A percentile compares a stretch with the other conserved stretches of the same genome.
Conservation (phyloP, 2,888 invertebrate genomes). For the Agapetus fuscipes region DNA sequence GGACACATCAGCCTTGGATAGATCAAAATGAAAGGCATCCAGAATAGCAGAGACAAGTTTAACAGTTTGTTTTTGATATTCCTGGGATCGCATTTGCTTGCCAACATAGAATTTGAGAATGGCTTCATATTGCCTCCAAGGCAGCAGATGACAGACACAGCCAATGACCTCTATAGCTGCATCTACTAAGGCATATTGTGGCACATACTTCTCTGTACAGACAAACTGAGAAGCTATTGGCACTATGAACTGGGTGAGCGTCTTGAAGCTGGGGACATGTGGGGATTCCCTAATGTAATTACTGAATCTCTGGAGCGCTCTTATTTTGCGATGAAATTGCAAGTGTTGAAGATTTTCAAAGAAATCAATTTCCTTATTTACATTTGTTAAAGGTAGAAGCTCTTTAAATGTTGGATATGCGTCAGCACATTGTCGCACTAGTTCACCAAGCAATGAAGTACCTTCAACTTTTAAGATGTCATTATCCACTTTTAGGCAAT, state of each 20-base stretch:
- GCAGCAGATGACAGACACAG: constrained; percentile 63
- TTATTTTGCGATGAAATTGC: constrained; percentile 75
- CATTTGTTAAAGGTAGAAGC: constrained; percentile 54
- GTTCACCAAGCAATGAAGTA: constrained; percentile 64
- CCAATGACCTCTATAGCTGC: constrained; percentile 76
- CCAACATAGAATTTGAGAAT: constrained; percentile 72
- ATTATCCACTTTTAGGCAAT: constrained; percentile 59
- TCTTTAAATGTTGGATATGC: constrained; percentile 64
- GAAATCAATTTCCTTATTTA: constrained; percentile 83
- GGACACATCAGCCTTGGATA: constrained; percentile 51
- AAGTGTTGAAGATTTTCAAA: constrained; percentile 88
- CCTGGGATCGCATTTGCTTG: constrained; percentile 59
- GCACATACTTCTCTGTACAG: constrained; percentile 62
- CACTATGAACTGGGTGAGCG: constrained; percentile 74
- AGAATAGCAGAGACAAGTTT: constrained; percentile 67
- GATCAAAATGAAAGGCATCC: constrained; percentile 88
- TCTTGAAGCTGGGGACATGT: constrained; percentile 54
- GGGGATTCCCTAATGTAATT: constrained; percentile 51
- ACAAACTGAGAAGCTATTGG: constrained; percentile 77
- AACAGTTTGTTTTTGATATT: constrained; percentile 77
- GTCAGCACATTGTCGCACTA: constrained; percentile 62
- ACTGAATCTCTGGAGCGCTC: constrained; percentile 71
- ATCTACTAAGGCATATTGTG: constrained; percentile 74
- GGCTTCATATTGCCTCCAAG: constrained; percentile 85
- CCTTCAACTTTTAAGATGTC: constrained; percentile 71